A percentile compares a stretch with the other conserved stretches of the same genome.
Conservation (phyloP, 1,140 invertebrate genomes). For the Nasonia vitripennis region DNA sequence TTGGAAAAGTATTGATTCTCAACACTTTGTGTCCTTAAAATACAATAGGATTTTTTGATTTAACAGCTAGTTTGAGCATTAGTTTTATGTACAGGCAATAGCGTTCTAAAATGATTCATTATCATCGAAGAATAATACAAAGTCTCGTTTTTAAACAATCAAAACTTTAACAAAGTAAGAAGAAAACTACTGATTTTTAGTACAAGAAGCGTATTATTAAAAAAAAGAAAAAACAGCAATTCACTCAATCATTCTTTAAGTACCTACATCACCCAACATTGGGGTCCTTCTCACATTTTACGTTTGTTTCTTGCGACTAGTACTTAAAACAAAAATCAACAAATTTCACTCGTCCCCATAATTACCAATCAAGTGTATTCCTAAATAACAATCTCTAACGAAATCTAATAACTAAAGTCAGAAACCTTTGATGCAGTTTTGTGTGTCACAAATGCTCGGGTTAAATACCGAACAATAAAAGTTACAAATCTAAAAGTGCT, state of each 20-base stretch:
- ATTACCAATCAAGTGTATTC: neutral
- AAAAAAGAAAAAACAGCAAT: neutral
- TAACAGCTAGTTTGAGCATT: constrained; percentile 21
- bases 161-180: neutral
- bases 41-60: constrained; percentile 29
- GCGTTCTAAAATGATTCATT: neutral
- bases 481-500: too few relatives aligned
- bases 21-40: constrained; percentile 7
- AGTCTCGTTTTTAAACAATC: constrained; percentile 41
- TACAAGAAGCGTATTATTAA: neutral
- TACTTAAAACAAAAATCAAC: constrained; percentile 3
- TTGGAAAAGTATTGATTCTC: constrained; percentile 39
- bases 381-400: neutral
- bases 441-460: neutral
- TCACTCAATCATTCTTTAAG: constrained; percentile 33
- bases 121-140: neutral
- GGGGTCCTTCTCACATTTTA: neutral
- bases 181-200: neutral
- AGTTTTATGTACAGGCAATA: neutral
- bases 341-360: neutral
- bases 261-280: constrained; percentile 6
- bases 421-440: neutral
- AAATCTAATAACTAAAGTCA: neutral
- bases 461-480: too few relatives aligned
- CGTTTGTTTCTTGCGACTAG: constrained; percentile 8